Evolutionary conservation across 2,113 vertebrate genomes (phyloP).

Genomic region (Petaurus breviceps): DNA sequence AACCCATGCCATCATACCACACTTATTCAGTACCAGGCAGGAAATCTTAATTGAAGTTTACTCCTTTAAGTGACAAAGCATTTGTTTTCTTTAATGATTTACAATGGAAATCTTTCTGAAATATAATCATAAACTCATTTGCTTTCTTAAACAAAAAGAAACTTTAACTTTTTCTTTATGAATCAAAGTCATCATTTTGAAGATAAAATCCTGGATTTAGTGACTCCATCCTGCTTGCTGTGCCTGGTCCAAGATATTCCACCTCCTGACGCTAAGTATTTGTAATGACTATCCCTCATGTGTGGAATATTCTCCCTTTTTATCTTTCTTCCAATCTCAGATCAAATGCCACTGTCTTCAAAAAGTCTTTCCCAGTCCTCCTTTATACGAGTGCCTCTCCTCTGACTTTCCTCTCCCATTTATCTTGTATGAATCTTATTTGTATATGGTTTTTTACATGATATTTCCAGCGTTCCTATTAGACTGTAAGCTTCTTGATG

Average conservation of each 20-base stretch:
- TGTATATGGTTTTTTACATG: background rate
- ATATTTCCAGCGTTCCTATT: background rate
- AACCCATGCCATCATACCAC: background rate
- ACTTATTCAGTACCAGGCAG: slow-evolving; percentile 1
- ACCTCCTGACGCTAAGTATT: background rate
- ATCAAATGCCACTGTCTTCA: background rate
- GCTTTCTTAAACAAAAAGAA: background rate
- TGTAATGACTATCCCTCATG: background rate
- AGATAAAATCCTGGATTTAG: background rate
- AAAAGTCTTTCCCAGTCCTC: background rate
- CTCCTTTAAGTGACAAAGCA: background rate
- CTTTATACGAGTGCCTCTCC: background rate
- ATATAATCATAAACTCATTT: background rate
- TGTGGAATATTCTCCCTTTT: background rate
- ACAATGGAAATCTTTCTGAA: background rate
- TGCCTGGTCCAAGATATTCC: background rate
- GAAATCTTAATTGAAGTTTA: background rate
- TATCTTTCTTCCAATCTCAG: background rate
- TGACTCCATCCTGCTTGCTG: background rate
- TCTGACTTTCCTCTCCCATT: background rate
- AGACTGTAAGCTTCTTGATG: background rate
- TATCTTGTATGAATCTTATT: background rate
- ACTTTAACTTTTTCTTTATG: background rate
- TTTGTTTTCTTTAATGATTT: background rate
- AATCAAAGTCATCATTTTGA: background rate